These are phyloP conservation scores for Hypolimnas misippus DNA, from an alignment of 2,888 invertebrate species.

Conservation along the genomic window DNA sequence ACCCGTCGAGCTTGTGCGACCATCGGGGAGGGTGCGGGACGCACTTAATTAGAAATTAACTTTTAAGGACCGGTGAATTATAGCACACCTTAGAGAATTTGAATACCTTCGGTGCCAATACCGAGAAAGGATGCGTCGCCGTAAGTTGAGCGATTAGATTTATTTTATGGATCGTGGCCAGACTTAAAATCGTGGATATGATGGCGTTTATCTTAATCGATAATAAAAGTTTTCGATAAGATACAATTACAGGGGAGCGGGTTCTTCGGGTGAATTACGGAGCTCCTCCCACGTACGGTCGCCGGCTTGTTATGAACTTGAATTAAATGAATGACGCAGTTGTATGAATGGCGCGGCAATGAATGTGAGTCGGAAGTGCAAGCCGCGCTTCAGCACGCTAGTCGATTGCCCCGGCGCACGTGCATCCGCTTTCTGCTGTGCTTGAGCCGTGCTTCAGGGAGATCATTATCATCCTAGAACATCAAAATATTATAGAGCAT, in stretches of 20 bases:
- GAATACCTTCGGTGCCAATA: constrained; percentile 63
- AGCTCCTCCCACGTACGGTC: constrained; percentile 67
- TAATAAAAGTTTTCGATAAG: constrained; percentile 61
- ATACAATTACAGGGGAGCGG: constrained; percentile 44
- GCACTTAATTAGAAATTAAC: constrained; percentile 74
- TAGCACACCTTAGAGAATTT: constrained; percentile 68
- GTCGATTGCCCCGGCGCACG: constrained; percentile 58
- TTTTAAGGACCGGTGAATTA: constrained; percentile 73
- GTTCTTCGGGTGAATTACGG: constrained; percentile 56
- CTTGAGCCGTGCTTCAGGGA: constrained; percentile 13
- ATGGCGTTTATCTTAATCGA: constrained; percentile 59
- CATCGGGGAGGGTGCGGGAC: constrained; percentile 58
- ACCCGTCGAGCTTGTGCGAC: constrained; percentile 36
- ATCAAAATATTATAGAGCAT: background rate
- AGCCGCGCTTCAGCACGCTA: constrained; percentile 71
- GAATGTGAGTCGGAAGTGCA: constrained; percentile 80
- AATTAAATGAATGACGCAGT: constrained; percentile 81
- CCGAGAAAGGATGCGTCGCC: constrained; percentile 67
- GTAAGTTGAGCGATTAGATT: constrained; percentile 65
- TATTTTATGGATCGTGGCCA: constrained; percentile 64
- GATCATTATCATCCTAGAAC: background rate
- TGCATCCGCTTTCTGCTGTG: constrained; percentile 64
- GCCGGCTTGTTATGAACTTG: constrained; percentile 75
- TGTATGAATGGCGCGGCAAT: constrained; percentile 81
- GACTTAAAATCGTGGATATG: constrained; percentile 52